A percentile compares a stretch with the other conserved stretches of the same genome.
Conservation (phyloP, 2,113 vertebrate genomes). For the Noturus placidus region DNA sequence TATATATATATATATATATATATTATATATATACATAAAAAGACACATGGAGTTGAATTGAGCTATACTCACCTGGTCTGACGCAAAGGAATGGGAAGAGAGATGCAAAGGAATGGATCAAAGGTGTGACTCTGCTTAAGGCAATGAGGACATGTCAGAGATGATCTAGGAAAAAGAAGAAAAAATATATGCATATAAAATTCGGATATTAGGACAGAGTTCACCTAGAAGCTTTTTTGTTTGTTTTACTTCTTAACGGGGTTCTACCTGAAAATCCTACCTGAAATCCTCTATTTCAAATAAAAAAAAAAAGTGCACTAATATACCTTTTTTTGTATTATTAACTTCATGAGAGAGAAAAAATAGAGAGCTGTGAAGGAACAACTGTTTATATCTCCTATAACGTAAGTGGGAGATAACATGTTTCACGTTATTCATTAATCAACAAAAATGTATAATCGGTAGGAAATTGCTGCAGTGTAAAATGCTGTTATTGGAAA, state of each 20-base stretch:
- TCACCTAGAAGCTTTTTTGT: background rate
- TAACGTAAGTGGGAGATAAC: background rate
- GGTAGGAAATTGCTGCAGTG: background rate
- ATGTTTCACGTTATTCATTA: background rate
- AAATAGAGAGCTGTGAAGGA: background rate
- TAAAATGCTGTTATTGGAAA: background rate
- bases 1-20: background rate
- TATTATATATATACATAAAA: background rate
- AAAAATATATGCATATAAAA: background rate
- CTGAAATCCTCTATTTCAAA: background rate
- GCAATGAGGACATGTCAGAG: slow-evolving; percentile 93
- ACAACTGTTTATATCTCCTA: background rate
- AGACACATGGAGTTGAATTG: background rate
- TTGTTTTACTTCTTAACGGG: background rate
- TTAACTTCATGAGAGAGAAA: background rate
- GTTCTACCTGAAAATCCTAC: background rate
- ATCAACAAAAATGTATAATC: background rate
- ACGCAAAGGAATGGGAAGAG: slow-evolving; percentile 89
- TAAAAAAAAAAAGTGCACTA: background rate
- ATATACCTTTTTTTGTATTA: background rate
- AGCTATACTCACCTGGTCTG: slow-evolving; percentile 85
- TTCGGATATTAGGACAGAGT: background rate
- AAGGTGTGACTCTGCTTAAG: slow-evolving; percentile 96
- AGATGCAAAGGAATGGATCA: slow-evolving; percentile 94
- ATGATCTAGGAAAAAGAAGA: slow-evolving; percentile 76